Conservation (phyloP, 2,797 vertebrate species). For the Prionace glauca region DNA sequence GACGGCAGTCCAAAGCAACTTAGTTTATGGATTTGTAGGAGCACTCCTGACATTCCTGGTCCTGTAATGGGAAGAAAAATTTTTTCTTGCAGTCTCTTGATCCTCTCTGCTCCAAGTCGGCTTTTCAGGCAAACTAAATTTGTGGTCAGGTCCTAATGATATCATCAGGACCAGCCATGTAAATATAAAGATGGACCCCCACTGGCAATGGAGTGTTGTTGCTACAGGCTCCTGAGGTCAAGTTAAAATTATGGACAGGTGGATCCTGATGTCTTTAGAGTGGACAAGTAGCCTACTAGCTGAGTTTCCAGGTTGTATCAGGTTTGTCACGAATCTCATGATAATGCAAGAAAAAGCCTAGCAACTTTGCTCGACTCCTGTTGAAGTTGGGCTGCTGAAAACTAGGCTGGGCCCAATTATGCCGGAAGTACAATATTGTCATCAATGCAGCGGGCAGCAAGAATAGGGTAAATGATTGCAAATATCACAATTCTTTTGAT, state of each 20-base stretch:
- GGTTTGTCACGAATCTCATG: too few species aligned
- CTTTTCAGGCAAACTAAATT: not conserved
- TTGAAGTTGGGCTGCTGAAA: not conserved
- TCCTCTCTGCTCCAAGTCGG: not conserved
- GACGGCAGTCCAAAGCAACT: not conserved
- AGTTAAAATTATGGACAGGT: not conserved
- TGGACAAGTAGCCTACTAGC: not conserved
- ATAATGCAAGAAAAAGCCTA: not conserved
- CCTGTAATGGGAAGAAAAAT: not conserved
- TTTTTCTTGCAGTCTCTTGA: too few species aligned
- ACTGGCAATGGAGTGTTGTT: not conserved
- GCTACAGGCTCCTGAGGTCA: not conserved
- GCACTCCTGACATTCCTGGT: not conserved
- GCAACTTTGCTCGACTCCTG: not conserved
- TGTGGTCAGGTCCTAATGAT: not conserved
- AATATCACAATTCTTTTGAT: not conserved
- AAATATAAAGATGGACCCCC: not conserved
- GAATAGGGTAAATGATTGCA: not conserved
- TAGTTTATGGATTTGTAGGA: not conserved
- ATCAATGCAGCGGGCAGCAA: not conserved
- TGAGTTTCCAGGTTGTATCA: not conserved
- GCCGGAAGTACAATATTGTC: not conserved
- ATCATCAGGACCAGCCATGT: not conserved
- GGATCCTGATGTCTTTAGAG: not conserved
- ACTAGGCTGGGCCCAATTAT: not conserved